phyloP scores from a whole-genome alignment of 2,113 vertebrate species.

The Takifugu bimaculatus region DNA sequence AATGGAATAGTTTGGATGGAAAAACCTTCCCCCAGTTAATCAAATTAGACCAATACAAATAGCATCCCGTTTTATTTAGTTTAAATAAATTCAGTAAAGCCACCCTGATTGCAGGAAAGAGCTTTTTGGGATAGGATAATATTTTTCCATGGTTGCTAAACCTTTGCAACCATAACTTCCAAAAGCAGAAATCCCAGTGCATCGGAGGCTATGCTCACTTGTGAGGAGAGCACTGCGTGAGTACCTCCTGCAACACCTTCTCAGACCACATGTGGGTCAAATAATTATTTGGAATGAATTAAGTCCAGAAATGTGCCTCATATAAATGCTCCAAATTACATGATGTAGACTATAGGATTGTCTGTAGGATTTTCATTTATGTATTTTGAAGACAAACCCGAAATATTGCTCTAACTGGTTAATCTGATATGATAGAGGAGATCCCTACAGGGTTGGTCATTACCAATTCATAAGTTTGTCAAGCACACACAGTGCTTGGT shows the following conservation, averaged over 20 bases:
- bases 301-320: conserved; percentile 10
- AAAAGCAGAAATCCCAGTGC: conserved; percentile 26
- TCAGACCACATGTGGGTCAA: conserved; percentile 37
- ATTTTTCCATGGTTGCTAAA: conserved; percentile 40
- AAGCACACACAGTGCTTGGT: too few relatives aligned
- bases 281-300: conserved; percentile 31
- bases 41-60: conserved; percentile 59
- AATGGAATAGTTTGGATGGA: conserved; percentile 37
- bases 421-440: too few relatives aligned
- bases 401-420: too few relatives aligned
- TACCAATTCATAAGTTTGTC: too few relatives aligned
- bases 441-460: too few relatives aligned
- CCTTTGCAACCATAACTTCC: conserved; percentile 24
- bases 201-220: background rate
- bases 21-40: conserved; percentile 57
- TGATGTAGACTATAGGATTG: too few relatives aligned
- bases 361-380: too few relatives aligned
- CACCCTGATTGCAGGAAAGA: conserved; percentile 59
- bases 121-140: conserved; percentile 17
- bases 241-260: conserved; percentile 39
- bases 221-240: conserved; percentile 29
- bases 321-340: background rate
- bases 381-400: too few relatives aligned
- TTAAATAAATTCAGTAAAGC: conserved; percentile 58
- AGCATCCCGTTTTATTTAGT: conserved; percentile 59